These are phyloP conservation scores for Plotosus lineatus DNA, from an alignment of 2,113 vertebrate genomes.

Conservation along the genomic window DNA sequence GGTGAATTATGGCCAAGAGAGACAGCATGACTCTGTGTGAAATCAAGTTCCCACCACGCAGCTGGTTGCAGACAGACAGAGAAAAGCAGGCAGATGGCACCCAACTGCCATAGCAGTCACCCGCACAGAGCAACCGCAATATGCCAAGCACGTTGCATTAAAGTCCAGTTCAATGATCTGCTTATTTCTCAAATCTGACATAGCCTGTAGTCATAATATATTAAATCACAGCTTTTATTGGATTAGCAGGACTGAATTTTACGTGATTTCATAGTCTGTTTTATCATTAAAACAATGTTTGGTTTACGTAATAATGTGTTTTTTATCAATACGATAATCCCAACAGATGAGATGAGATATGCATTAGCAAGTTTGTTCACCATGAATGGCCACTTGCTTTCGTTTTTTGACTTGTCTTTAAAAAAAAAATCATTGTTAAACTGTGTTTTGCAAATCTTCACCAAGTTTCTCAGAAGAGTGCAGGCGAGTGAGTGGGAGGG, in stretches of 20 bases:
- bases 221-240: background rate
- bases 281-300: background rate
- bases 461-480: conserved; percentile 2
- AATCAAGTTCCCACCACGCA: conserved; percentile 43
- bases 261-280: background rate
- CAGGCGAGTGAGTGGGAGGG: background rate
- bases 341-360: background rate
- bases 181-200: conserved; percentile 9
- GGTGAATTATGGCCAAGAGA: conserved; percentile 36
- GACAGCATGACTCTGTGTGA: conserved; percentile 39
- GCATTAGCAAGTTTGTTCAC: background rate
- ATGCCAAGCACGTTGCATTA: conserved; percentile 33
- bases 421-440: conserved; percentile 1
- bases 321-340: background rate
- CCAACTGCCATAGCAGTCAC: conserved; percentile 41
- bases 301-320: background rate
- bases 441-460: background rate
- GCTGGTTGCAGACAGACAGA: conserved; percentile 41
- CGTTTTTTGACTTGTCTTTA: background rate
- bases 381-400: background rate
- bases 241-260: background rate
- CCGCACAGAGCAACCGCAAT: conserved; percentile 37
- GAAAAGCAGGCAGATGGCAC: conserved; percentile 49
- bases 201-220: background rate
- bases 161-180: background rate